These are phyloP conservation scores for Petrocephalus schoutedeni DNA, from an alignment of 2,797 vertebrate genomes.

Conservation along the genomic window DNA sequence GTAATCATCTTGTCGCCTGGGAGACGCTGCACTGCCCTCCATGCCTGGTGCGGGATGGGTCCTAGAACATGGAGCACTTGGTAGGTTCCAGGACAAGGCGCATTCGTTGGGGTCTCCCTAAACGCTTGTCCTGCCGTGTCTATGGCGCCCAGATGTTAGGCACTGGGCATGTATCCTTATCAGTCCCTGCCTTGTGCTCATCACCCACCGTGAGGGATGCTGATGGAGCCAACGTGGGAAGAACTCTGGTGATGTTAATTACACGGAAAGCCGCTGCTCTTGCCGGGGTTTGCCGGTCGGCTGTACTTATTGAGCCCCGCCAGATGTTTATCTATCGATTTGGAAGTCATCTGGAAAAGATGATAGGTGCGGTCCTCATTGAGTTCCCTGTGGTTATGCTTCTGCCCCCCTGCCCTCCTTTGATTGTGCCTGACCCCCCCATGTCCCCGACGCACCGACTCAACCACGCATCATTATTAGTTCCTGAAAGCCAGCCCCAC, in stretches of 20 bases:
- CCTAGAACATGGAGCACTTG: not conserved
- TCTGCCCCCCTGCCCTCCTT: not conserved
- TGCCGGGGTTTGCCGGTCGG: not conserved
- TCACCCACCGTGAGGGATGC: not conserved
- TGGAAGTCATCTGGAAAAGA: conserved; percentile 29
- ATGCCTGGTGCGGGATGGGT: not conserved
- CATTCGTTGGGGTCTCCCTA: not conserved
- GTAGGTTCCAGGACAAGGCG: not conserved
- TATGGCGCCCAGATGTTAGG: not conserved
- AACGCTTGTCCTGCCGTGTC: not conserved
- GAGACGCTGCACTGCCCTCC: not conserved
- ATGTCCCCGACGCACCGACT: not conserved
- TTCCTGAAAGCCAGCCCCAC: not conserved
- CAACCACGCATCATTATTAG: not conserved
- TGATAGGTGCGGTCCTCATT: not conserved
- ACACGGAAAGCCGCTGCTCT: not conserved
- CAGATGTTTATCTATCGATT: conserved; percentile 21
- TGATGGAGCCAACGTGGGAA: not conserved
- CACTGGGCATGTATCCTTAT: not conserved
- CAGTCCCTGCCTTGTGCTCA: not conserved
- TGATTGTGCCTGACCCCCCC: not conserved
- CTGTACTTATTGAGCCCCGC: conserved; percentile 16
- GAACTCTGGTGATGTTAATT: not conserved
- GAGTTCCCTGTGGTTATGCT: not conserved
- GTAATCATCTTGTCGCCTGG: not conserved